Evolutionary conservation across 2,113 vertebrate genomes (phyloP), one percentile per base, ranked within the genome.

Genomic region (Dolichallabes microphthalmus): DNA sequence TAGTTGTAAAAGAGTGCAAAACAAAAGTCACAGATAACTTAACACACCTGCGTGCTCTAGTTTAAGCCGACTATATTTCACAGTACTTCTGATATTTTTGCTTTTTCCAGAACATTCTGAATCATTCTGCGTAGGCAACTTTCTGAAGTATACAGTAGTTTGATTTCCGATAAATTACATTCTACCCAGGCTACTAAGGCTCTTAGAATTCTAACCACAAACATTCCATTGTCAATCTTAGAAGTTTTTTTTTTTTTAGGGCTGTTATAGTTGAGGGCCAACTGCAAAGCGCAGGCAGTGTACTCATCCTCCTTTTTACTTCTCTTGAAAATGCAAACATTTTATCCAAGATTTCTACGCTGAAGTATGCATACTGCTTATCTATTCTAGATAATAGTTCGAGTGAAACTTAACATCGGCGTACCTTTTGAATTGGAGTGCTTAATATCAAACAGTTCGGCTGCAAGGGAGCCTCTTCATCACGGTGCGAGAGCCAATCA

Each of bases 401-500:
- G n/a, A 81, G 35, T 63, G 60, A 27, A 81, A 57, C 60, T 81
- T 64, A 50, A 61, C 35, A 60, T 52, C 61, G 52, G 11, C 52
- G n/a, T 17, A 52, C 25, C 39, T 64, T 81, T 22, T 66, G 79
- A 81, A 66, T 25, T 52, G 58, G 17, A 52, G 25, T 20, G 61
- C 61, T 52, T 81, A 81, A 85, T 80, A 87, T 85, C 85, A 85
- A 52, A 52, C 64, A 63, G 64, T 82, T 27, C 57, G 63, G 64
- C 77, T 71, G 75, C 81, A 75, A 85, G 69, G 82, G 68, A 82
- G 50, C 77, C 87, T 86, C 85, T 86, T 79, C 39, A 84, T 86
- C 78, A 85, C 55, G 45, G 68, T 64, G 20, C 32, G 68, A 84
- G 82, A 88, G 78, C 82, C 85, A 86, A 85, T 88, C 82, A 84